Conservation (phyloP, 2,797 vertebrate genomes). For the Rhynchotus rufescens region DNA sequence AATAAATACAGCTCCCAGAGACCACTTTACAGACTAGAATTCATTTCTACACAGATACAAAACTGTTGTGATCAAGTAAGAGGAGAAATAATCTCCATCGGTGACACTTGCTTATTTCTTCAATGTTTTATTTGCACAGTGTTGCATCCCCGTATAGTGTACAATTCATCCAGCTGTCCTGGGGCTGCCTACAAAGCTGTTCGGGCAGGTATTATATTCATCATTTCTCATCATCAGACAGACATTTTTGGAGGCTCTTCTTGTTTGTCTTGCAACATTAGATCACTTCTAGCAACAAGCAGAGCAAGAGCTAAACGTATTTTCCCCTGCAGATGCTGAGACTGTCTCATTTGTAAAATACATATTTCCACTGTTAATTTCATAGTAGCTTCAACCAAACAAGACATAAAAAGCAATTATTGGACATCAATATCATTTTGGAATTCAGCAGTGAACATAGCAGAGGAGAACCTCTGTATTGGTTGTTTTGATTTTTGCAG, state of each 20-base stretch:
- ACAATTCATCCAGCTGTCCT: conserved; percentile 52
- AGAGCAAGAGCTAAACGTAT: neutral
- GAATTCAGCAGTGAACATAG: neutral
- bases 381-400: neutral
- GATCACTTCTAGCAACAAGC: conserved; percentile 52
- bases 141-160: neutral
- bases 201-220: conserved; percentile 59
- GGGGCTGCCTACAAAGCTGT: conserved; percentile 7
- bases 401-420: neutral
- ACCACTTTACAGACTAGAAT: conserved; percentile 45
- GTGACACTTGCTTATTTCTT: conserved; percentile 35
- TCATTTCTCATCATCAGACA: conserved; percentile 57
- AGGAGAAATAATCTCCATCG: conserved; percentile 57
- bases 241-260: conserved; percentile 29
- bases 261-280: conserved; percentile 1
- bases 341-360: conserved; percentile 12
- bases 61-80: conserved; percentile 60
- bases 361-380: conserved; percentile 12
- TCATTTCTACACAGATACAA: conserved; percentile 62
- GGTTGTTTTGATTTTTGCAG: neutral
- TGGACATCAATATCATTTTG: neutral
- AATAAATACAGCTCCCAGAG: conserved; percentile 69
- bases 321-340: neutral
- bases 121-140: conserved; percentile 48
- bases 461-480: neutral